These are phyloP conservation scores for Lepetodrilus schrolli DNA, from an alignment of 2,888 invertebrate genomes.

Conservation along the genomic window DNA sequence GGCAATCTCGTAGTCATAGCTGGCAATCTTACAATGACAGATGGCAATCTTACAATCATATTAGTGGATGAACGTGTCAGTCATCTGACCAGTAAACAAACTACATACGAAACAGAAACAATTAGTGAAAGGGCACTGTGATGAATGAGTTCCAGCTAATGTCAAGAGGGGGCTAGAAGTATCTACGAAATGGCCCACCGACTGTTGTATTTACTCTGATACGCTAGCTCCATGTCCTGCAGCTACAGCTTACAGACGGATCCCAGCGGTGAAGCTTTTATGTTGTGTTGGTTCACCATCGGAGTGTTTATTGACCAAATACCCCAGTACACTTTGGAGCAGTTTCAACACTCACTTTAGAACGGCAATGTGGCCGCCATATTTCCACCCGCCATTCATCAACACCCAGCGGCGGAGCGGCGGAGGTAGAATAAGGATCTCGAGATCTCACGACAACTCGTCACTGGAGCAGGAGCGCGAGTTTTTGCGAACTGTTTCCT, in stretches of 20 bases:
- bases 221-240: neutral
- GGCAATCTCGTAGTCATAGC: too few relatives aligned
- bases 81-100: too few relatives aligned
- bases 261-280: conserved; percentile 7
- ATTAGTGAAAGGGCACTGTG: too few relatives aligned
- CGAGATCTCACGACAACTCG: conserved; percentile 1
- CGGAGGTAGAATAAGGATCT: too few relatives aligned
- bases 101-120: too few relatives aligned
- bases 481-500: neutral
- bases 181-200: neutral
- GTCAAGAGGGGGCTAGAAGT: too few relatives aligned
- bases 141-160: too few relatives aligned
- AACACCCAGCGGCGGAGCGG: neutral
- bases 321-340: neutral
- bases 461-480: neutral
- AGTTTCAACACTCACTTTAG: neutral
- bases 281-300: conserved; percentile 2
- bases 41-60: too few relatives aligned
- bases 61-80: too few relatives aligned
- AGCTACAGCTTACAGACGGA: neutral
- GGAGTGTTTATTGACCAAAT: conserved; percentile 17
- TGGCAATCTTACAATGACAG: too few relatives aligned
- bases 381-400: neutral
- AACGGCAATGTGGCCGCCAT: conserved; percentile 1
- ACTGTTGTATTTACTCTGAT: neutral